Evolutionary conservation across 2,797 vertebrate genomes (phyloP).

Genomic region (Myotis daubentonii): DNA sequence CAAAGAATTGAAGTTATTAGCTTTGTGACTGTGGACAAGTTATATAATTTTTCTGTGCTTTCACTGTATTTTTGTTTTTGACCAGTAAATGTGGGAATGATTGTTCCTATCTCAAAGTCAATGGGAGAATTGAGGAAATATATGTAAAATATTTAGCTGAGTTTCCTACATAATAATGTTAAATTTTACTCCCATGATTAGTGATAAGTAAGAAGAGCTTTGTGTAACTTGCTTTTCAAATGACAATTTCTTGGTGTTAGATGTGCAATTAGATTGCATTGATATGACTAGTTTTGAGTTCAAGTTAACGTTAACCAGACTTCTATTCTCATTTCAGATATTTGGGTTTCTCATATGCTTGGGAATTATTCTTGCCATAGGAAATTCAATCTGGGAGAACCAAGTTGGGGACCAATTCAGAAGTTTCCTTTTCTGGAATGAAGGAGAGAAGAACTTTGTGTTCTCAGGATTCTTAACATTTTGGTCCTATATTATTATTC

Average conservation of each 20-base stretch:
- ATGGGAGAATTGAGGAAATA: constrained; percentile 47
- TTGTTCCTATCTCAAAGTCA: background rate
- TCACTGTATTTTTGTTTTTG: background rate
- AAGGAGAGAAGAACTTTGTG: constrained; percentile 79
- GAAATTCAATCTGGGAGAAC: constrained; percentile 89
- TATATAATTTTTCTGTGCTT: background rate
- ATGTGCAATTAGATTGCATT: background rate
- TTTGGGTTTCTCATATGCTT: constrained; percentile 89
- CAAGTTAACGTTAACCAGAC: constrained; percentile 57
- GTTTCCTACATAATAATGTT: constrained; percentile 7
- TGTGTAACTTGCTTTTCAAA: constrained; percentile 47
- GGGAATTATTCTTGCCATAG: constrained; percentile 87
- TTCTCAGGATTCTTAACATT: constrained; percentile 90
- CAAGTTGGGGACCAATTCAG: constrained; percentile 84
- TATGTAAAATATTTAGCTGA: background rate
- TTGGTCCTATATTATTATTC: constrained; percentile 90
- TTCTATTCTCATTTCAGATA: constrained; percentile 84
- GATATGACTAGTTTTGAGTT: constrained; percentile 33
- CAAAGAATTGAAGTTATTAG: background rate
- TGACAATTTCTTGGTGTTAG: constrained; percentile 13
- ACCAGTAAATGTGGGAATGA: background rate
- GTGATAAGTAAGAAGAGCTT: constrained; percentile 20
- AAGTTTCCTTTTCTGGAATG: constrained; percentile 83
- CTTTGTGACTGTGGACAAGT: background rate
- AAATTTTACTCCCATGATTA: background rate